Percentiles rank a stretch among this genome's conserved stretches.
These are phyloP conservation scores for Polymixis flavicincta DNA, from an alignment of 2,888 invertebrate species.

Conservation along the genomic window DNA sequence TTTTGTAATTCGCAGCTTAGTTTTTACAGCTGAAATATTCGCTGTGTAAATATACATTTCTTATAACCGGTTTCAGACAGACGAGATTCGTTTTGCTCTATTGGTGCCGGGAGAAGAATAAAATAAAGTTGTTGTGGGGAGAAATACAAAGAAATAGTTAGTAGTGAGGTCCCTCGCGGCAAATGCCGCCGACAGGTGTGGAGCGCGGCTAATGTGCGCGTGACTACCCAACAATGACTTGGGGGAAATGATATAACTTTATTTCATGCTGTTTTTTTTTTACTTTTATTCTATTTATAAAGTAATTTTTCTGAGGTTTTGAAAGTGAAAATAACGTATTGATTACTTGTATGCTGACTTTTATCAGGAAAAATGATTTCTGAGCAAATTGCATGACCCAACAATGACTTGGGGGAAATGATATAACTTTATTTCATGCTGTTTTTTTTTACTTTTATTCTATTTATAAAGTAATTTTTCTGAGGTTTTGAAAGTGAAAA, in stretches of 20 bases:
- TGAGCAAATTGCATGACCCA: no score
- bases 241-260: constrained; percentile 76
- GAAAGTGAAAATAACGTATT: no score
- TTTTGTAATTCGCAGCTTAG: constrained; percentile 16
- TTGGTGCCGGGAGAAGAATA: constrained; percentile 75
- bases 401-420: constrained; percentile 79
- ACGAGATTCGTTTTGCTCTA: constrained; percentile 70
- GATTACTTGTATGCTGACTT: no score
- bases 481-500: constrained; percentile 40
- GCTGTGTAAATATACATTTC: constrained; percentile 29
- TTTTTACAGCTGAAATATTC: constrained; percentile 35
- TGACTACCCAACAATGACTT: constrained; percentile 83
- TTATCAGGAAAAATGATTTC: no score
- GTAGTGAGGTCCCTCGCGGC: constrained; percentile 78
- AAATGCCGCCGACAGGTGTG: constrained; percentile 82
- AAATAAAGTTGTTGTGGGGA: constrained; percentile 76
- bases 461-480: constrained; percentile 38
- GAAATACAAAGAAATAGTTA: constrained; percentile 83
- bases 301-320: no score
- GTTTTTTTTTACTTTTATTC: constrained; percentile 49
- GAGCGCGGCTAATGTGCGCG: constrained; percentile 77
- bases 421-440: constrained; percentile 75
- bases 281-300: no score
- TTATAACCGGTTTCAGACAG: constrained; percentile 39
- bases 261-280: constrained; percentile 69